phyloP scores from a whole-genome alignment of 2,113 vertebrate genomes.

The Elaphurus davidianus region DNA sequence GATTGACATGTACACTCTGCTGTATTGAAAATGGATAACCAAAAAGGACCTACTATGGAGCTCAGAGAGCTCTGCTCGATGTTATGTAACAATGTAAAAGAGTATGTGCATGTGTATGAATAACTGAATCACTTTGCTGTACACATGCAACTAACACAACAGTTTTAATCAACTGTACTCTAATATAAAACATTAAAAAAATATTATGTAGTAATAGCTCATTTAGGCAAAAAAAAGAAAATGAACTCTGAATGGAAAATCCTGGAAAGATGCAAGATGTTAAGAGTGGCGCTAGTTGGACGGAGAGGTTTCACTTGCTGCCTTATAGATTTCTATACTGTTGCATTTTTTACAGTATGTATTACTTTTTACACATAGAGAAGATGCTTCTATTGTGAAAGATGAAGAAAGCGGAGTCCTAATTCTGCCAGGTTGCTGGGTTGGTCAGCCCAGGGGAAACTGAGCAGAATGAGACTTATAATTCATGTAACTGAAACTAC shows the following conservation, averaged over 20 bases:
- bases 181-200: background rate
- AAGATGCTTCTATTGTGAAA: background rate
- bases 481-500: background rate
- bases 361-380: background rate
- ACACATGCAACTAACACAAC: background rate
- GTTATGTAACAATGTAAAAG: background rate
- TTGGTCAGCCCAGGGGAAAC: background rate
- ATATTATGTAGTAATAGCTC: background rate
- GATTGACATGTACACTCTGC: background rate
- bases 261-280: background rate
- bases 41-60: background rate
- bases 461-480: background rate
- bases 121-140: background rate
- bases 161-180: background rate
- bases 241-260: background rate
- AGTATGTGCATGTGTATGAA: background rate
- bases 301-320: background rate
- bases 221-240: background rate
- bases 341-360: slow-evolving; percentile 27
- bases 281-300: background rate
- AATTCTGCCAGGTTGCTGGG: background rate
- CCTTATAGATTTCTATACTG: background rate
- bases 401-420: background rate
- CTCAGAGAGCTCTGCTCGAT: background rate
- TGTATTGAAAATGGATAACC: background rate